phyloP scores from a whole-genome alignment of 2,888 invertebrate species.

The Melanostoma scalare region DNA sequence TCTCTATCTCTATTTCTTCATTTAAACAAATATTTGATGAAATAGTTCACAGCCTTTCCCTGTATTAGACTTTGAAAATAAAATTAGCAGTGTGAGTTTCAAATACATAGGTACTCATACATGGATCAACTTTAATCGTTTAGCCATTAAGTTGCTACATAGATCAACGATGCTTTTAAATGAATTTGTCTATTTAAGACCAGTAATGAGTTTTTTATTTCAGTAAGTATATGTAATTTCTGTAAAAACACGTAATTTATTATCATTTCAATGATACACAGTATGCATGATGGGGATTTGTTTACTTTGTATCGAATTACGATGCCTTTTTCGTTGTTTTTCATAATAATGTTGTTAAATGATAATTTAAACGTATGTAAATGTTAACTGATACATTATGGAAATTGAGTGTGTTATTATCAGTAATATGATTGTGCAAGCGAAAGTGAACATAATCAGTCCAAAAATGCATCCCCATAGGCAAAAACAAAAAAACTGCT shows the following conservation, averaged over 20 bases:
- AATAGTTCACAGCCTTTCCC: too few species aligned
- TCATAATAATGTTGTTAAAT: neutral
- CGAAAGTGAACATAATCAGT: constrained; percentile 16
- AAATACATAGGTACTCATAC: too few species aligned
- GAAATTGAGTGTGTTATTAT: constrained; percentile 27
- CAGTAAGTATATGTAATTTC: neutral
- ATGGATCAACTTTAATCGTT: too few species aligned
- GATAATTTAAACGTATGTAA: neutral
- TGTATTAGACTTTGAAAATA: too few species aligned
- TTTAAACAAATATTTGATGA: too few species aligned
- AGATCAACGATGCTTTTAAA: too few species aligned
- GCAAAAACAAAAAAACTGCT: neutral
- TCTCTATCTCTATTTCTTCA: too few species aligned
- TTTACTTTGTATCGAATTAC: constrained; percentile 9
- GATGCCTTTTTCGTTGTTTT: neutral
- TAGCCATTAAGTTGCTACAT: too few species aligned
- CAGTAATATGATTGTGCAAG: neutral
- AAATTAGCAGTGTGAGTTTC: too few species aligned
- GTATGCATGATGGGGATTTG: constrained; percentile 24
- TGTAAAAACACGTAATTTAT: neutral
- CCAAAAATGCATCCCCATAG: neutral
- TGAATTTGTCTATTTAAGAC: too few species aligned
- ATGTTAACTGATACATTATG: constrained; percentile 18
- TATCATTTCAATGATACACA: constrained; percentile 3
- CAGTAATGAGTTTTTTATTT: too few species aligned